Percentiles rank a stretch among this genome's conserved stretches.
These are phyloP conservation scores for Tupaia tana DNA, from an alignment of 2,113 vertebrate genomes.

Conservation along the genomic window DNA sequence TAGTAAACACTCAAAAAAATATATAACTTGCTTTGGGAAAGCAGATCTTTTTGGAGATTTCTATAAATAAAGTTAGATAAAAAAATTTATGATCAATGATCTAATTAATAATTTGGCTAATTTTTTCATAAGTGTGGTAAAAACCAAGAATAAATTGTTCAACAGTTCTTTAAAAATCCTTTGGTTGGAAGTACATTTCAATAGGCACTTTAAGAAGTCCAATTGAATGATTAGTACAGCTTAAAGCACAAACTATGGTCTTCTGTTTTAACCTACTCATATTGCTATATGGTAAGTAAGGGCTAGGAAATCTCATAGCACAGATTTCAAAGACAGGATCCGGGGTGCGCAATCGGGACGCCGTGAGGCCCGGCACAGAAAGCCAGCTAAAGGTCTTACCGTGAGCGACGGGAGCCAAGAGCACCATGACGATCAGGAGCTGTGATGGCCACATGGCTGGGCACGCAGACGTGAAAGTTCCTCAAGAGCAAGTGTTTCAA, in stretches of 20 bases:
- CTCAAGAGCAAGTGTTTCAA: slow-evolving; percentile 85
- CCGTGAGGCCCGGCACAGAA: not conserved
- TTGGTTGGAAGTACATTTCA: not conserved
- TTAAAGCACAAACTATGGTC: not conserved
- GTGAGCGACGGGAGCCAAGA: slow-evolving; percentile 89
- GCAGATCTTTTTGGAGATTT: not conserved
- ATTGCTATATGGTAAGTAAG: not conserved
- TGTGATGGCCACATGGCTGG: slow-evolving; percentile 95
- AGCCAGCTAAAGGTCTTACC: slow-evolving; percentile 87
- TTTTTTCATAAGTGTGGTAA: not conserved
- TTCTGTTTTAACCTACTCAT: not conserved
- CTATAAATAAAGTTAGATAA: not conserved
- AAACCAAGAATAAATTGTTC: not conserved
- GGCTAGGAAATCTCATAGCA: not conserved
- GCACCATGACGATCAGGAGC: slow-evolving; percentile 91
- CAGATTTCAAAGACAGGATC: slow-evolving; percentile 55
- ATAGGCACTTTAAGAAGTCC: slow-evolving; percentile 21
- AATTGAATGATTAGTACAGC: not conserved
- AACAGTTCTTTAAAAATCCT: not conserved
- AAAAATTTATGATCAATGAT: not conserved
- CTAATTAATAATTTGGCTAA: not conserved
- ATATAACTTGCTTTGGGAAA: not conserved
- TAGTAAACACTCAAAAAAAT: not conserved
- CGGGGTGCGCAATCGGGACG: not conserved
- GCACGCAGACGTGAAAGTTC: slow-evolving; percentile 82